Conservation (phyloP, 2,888 invertebrate genomes). For the Meloe dianella region DNA sequence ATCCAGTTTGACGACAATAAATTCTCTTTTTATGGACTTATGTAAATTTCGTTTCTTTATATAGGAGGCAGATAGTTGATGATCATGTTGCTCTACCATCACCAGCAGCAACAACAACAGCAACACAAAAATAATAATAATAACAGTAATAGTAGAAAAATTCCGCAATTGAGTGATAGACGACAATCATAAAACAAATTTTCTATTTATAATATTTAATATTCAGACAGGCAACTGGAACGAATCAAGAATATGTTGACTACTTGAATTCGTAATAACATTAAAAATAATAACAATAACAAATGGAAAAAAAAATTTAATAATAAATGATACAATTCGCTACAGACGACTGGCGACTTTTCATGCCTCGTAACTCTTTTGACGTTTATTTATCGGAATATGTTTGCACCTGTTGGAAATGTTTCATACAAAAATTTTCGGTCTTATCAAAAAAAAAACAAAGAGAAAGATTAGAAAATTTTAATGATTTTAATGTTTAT, state of each 20-base stretch:
- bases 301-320: constrained; percentile 24
- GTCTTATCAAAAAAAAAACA: background rate
- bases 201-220: background rate
- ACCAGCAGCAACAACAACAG: background rate
- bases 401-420: constrained; percentile 45
- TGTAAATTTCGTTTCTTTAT: constrained; percentile 49
- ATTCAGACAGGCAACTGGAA: constrained; percentile 8
- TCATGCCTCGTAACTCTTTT: constrained; percentile 47
- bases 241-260: constrained; percentile 46
- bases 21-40: constrained; percentile 55
- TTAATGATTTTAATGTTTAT: too few relatives aligned
- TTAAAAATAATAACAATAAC: constrained; percentile 42
- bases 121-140: background rate
- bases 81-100: constrained; percentile 29
- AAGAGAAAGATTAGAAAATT: too few relatives aligned
- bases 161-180: background rate
- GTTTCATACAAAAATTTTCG: constrained; percentile 19
- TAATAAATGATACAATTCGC: constrained; percentile 43
- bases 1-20: constrained; percentile 58
- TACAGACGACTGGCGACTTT: constrained; percentile 46
- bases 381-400: constrained; percentile 46
- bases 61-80: constrained; percentile 43
- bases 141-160: background rate
- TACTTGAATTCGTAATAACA: constrained; percentile 43
- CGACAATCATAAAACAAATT: background rate